Base-by-base conservation (phyloP, 92 coral and sea anemone species). In the Pocillopora grandis region DNA sequence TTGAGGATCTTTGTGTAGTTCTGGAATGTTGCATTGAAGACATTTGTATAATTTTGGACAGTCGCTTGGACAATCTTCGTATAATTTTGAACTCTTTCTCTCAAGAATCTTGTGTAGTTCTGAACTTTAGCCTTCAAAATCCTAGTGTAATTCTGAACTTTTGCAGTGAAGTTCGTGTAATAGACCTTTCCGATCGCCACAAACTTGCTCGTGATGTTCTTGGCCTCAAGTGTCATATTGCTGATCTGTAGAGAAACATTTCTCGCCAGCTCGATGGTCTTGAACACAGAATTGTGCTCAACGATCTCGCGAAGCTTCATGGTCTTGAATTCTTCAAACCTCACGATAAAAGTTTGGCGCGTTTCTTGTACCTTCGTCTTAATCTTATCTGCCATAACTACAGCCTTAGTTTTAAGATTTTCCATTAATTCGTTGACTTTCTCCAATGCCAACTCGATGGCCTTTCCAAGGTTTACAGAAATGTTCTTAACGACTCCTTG, bases 221-320 rank as follows among this genome's bases (percentile, higher is more conserved):
- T 85, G 7, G 88, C 98, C 18, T 79, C 87, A 10, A 82, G 42
- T 21, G 92, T 90, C 33, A 90, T 71, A 76, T 92, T 90, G 80
- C 80, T 77, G 62, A 88, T 80, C 78, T 85, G 84, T 16, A 64
- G 86, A 33, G 94, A 88, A 49, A 91, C 80, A 75, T 94, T 94
- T 87, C 75, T 90, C 33, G 87, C 91, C 57, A 92, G 79, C 17
- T 90, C 91, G 23, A 92, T 80, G 58, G 96, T 83, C 89, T 85
- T 84, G 86, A 87, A 88, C 77, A 94, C 92, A 74, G 87, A 92
- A 10, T 82, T 75, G 77, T 94, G 98, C 87, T 94, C 98, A 20
- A 92, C 86, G 74, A 94, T 80, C 72, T 97, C 99, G 31, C 90
- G 91, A 27, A 97, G 90, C 72, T 95, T 97, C 95, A 91, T 91